Conservation (phyloP, 2,888 invertebrate genomes). For the Heliconius ismenius region DNA sequence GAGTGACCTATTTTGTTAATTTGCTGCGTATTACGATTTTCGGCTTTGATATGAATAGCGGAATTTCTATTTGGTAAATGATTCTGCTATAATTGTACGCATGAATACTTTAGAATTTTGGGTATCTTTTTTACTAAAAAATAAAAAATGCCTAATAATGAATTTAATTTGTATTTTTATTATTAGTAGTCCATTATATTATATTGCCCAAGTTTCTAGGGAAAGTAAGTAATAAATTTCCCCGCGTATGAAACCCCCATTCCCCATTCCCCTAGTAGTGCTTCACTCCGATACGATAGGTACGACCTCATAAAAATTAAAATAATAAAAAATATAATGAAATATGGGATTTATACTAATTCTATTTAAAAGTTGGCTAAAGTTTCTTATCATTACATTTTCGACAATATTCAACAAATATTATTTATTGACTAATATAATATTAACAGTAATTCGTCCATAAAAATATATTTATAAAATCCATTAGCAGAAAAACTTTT, state of each 20-base stretch:
- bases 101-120: neutral
- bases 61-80: neutral
- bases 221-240: neutral
- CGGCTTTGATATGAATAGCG: neutral
- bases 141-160: too few relatives aligned
- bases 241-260: neutral
- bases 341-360: neutral
- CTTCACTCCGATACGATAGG: too few relatives aligned
- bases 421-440: neutral
- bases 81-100: neutral
- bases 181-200: neutral
- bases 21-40: conserved; percentile 7
- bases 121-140: neutral
- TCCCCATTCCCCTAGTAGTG: too few relatives aligned
- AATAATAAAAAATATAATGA: neutral
- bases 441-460: conserved; percentile 11
- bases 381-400: neutral
- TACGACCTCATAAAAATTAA: too few relatives aligned
- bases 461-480: conserved; percentile 30
- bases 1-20: conserved; percentile 34
- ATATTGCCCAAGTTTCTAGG: neutral
- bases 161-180: neutral
- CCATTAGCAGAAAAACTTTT: conserved; percentile 38
- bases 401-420: neutral
- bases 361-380: neutral